phyloP scores from a whole-genome alignment of 2,797 vertebrate species.

The Coregonus sp. region DNA sequence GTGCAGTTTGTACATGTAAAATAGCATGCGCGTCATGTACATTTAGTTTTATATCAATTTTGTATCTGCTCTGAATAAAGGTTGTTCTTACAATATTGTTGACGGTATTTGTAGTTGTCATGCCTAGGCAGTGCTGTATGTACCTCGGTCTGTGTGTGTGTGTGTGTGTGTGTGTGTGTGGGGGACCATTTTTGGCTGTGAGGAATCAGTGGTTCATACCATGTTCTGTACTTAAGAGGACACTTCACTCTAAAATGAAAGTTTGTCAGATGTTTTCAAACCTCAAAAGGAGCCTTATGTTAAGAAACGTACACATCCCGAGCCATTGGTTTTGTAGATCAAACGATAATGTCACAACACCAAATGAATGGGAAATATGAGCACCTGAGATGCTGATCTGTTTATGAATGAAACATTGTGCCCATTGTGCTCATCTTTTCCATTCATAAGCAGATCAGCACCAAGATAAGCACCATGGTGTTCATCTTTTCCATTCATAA shows the following conservation, averaged over 20 bases:
- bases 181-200: slow-evolving; percentile 8
- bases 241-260: too few species aligned
- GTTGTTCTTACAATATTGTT: background rate
- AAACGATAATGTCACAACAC: background rate
- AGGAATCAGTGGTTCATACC: background rate
- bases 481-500: background rate
- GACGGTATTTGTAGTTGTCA: background rate
- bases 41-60: background rate
- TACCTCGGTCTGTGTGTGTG: background rate
- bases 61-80: background rate
- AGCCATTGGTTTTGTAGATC: background rate
- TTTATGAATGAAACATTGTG: background rate
- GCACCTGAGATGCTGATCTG: background rate
- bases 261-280: background rate
- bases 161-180: background rate
- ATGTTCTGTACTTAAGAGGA: background rate
- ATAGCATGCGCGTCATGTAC: too few species aligned
- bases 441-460: background rate
- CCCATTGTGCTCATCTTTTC: background rate
- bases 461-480: too few species aligned
- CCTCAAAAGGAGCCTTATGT: background rate
- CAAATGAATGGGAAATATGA: background rate
- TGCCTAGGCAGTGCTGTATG: background rate
- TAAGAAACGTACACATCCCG: background rate
- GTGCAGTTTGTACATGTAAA: background rate